Conservation (phyloP, 2,888 invertebrate species). For the Sphecodes monilicornis region DNA sequence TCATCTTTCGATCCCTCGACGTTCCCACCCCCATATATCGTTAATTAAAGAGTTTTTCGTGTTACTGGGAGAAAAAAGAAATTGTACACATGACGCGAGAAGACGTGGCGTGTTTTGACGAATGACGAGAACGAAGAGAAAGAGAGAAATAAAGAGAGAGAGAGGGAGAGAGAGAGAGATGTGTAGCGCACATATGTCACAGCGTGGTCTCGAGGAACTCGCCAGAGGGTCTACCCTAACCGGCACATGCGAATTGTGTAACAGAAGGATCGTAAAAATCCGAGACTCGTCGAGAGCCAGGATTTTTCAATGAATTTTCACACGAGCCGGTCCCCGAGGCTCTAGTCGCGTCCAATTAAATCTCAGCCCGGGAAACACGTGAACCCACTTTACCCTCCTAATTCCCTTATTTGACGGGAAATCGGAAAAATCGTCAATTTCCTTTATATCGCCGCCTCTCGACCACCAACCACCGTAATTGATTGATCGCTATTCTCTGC, state of each 20-base stretch:
- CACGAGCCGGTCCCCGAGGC: conserved; percentile 13
- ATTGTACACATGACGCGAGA: conserved; percentile 45
- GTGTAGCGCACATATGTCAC: conserved; percentile 70
- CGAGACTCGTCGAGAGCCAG: conserved; percentile 20
- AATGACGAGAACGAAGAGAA: conserved; percentile 55
- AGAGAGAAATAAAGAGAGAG: conserved; percentile 3
- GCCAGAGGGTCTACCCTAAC: conserved; percentile 48
- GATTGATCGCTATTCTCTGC: conserved; percentile 1
- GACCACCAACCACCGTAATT: not conserved
- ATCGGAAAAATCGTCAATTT: conserved; percentile 19
- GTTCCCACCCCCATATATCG: not conserved
- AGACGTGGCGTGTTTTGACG: conserved; percentile 51
- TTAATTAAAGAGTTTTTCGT: conserved; percentile 40
- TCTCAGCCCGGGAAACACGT: conserved; percentile 40
- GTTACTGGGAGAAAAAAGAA: not conserved
- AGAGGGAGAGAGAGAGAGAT: conserved; percentile 28
- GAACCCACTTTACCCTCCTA: conserved; percentile 46
- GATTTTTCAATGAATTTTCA: conserved; percentile 61
- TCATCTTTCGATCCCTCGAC: not conserved
- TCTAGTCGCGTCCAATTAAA: conserved; percentile 38
- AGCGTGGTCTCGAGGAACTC: conserved; percentile 57
- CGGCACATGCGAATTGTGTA: conserved; percentile 67
- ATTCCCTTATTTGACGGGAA: conserved; percentile 26
- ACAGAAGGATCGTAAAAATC: conserved; percentile 51
- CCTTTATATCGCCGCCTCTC: not conserved